A percentile compares a stretch with the other conserved stretches of the same genome.
Conservation (phyloP, 2,797 vertebrate genomes). For the Eospalax fontanierii region DNA sequence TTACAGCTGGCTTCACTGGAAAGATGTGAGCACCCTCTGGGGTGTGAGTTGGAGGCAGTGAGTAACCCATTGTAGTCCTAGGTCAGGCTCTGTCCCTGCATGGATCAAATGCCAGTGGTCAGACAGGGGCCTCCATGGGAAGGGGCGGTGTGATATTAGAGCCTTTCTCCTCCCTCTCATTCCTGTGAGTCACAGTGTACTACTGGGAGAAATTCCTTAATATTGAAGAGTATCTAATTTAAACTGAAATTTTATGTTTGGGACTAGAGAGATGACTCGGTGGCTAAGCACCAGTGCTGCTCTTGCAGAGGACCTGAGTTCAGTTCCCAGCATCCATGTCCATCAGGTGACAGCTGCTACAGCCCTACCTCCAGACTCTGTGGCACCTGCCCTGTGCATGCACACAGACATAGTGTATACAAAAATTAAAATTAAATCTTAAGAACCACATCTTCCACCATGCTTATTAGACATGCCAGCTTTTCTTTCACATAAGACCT, state of each 20-base stretch:
- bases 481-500: background rate
- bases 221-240: background rate
- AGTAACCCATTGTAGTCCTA: rapidly evolving
- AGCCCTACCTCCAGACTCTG: too few species aligned
- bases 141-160: too few species aligned
- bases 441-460: background rate
- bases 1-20: background rate
- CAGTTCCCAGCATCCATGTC: too few species aligned
- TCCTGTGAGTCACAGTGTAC: rapidly evolving
- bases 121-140: background rate
- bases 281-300: too few species aligned
- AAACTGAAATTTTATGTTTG: background rate
- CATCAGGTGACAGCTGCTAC: too few species aligned
- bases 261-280: too few species aligned
- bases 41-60: background rate
- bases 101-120: background rate
- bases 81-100: background rate
- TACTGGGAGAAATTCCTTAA: background rate
- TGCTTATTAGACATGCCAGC: background rate
- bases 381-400: too few species aligned
- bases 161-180: background rate
- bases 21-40: background rate
- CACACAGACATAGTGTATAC: too few species aligned
- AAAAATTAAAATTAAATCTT: too few species aligned
- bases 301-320: too few species aligned